Evolutionary conservation across 2,888 invertebrate genomes (phyloP).

Genomic region (Polydesmus complanatus): DNA sequence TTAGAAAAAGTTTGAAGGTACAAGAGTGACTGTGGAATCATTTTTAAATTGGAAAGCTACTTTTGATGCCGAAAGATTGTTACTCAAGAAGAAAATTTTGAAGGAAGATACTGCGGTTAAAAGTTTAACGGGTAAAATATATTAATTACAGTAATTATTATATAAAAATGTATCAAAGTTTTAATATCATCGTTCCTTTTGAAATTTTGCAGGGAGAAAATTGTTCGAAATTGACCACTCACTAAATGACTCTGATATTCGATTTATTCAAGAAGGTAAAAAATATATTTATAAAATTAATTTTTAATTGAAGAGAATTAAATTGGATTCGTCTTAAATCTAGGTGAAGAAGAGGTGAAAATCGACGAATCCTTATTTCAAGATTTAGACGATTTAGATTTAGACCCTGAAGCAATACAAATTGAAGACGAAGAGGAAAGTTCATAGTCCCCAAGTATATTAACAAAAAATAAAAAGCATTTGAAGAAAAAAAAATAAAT

Average conservation of each 20-base stretch:
- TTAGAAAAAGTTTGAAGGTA: conserved; percentile 88
- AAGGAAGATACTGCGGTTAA: conserved; percentile 42
- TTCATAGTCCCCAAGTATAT: too few relatives aligned
- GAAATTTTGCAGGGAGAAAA: conserved; percentile 54
- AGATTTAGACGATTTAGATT: conserved; percentile 57
- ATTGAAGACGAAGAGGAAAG: too few relatives aligned
- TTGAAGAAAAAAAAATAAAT: too few relatives aligned
- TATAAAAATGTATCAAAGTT: not conserved
- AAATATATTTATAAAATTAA: conserved; percentile 6
- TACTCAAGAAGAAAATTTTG: conserved; percentile 43
- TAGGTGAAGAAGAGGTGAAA: conserved; percentile 61
- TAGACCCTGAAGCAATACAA: too few relatives aligned
- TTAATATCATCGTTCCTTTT: not conserved
- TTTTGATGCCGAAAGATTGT: conserved; percentile 78
- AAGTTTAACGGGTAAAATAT: conserved; percentile 60
- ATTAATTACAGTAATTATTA: too few relatives aligned
- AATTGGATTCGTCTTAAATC: too few relatives aligned
- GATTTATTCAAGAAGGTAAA: conserved; percentile 76
- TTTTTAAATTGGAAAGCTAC: conserved; percentile 86
- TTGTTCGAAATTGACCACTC: conserved; percentile 85
- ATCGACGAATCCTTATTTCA: conserved; percentile 88
- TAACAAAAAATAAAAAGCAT: too few relatives aligned
- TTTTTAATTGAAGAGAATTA: not conserved
- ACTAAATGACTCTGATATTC: conserved; percentile 88
- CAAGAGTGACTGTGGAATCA: conserved; percentile 84